A percentile compares a stretch with the other conserved stretches of the same genome.
Evolutionary conservation across 2,113 vertebrate genomes (phyloP).

Genomic region (Corythornis cristatus): DNA sequence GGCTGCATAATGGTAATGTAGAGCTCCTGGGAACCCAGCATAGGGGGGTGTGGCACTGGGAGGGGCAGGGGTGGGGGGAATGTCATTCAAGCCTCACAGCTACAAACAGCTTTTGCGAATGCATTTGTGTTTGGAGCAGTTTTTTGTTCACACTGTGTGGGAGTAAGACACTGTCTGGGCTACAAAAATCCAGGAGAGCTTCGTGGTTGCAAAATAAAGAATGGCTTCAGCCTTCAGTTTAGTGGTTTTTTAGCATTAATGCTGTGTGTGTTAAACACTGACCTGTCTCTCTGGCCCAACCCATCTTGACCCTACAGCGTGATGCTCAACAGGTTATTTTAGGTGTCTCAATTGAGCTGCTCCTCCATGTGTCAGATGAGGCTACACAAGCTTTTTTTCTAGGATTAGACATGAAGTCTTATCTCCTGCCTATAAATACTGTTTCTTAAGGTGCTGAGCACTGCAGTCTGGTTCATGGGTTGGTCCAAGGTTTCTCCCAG

Average conservation of each 20-base stretch:
- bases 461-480: background rate
- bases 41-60: background rate
- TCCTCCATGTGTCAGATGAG: background rate
- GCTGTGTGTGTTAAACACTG: background rate
- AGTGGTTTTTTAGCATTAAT: background rate
- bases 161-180: background rate
- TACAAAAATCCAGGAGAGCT: background rate
- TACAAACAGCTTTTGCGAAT: background rate
- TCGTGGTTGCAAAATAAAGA: slow-evolving; percentile 1
- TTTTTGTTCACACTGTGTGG: background rate
- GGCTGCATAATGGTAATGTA: background rate
- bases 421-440: background rate
- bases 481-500: background rate
- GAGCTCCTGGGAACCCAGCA: background rate
- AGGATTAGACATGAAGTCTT: background rate
- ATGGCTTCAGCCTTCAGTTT: background rate
- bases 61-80: too few relatives aligned
- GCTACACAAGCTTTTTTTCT: background rate
- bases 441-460: background rate
- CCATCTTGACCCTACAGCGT: background rate
- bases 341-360: background rate
- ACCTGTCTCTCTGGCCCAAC: background rate
- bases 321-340: background rate
- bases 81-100: background rate
- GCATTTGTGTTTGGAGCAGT: background rate